phyloP scores from a whole-genome alignment of 2,113 vertebrate genomes.

The Machaerirhynchus nigripectus region DNA sequence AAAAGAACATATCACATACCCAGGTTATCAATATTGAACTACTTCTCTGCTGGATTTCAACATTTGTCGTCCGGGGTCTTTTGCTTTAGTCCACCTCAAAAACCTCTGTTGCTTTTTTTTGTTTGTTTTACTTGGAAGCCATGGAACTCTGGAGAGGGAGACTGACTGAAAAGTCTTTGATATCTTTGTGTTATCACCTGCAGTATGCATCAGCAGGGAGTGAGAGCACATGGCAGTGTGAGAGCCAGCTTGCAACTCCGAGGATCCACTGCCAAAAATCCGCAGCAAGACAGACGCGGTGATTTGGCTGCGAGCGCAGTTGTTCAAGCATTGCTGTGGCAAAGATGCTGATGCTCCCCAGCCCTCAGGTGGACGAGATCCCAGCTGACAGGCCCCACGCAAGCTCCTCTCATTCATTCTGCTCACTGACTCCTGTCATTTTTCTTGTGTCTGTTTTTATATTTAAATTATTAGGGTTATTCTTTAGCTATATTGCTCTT shows the following conservation, averaged over 20 bases:
- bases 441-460: background rate
- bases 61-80: background rate
- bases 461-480: background rate
- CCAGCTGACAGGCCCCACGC: background rate
- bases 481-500: background rate
- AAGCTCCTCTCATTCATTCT: background rate
- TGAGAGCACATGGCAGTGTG: background rate
- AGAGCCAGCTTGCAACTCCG: background rate
- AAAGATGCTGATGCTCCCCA: background rate
- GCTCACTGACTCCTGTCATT: background rate
- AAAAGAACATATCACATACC: background rate
- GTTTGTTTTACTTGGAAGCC: background rate
- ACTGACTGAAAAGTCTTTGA: background rate
- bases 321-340: background rate
- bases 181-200: background rate
- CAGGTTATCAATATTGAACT: background rate
- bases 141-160: background rate
- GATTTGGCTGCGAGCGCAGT: background rate
- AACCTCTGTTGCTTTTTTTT: background rate
- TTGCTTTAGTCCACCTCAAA: background rate
- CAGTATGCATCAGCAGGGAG: background rate
- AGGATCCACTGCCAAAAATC: background rate
- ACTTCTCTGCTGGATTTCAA: background rate
- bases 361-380: background rate
- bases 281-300: background rate